Evolutionary conservation across 92 coral and sea anemone genomes (phyloP).

Genomic region (Phymanthus crucifer): DNA sequence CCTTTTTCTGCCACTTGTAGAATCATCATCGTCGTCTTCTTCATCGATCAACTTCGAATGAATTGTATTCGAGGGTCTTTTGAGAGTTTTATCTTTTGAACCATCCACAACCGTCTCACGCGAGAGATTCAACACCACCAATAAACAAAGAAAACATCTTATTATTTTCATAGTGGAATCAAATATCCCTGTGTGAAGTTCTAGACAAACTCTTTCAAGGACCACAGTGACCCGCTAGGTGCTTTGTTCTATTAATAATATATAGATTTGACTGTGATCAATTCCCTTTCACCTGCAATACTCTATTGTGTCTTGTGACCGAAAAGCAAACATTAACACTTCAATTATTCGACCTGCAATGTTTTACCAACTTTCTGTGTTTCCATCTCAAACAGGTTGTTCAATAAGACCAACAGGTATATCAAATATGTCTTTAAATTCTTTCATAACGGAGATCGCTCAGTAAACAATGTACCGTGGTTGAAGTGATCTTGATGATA

Average conservation of each 20-base stretch:
- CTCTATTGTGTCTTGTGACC: conserved; percentile 9
- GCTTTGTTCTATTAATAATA: conserved; percentile 10
- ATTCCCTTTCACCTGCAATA: background rate
- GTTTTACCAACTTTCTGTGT: background rate
- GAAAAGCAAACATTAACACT: background rate
- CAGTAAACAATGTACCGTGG: background rate
- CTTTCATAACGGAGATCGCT: background rate
- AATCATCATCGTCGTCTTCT: background rate
- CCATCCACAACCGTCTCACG: background rate
- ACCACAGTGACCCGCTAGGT: background rate
- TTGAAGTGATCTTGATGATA: too few relatives aligned
- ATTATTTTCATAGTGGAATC: conserved; percentile 3
- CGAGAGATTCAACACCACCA: background rate
- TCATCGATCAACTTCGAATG: background rate
- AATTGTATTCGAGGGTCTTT: background rate
- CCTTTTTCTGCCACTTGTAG: conserved; percentile 5
- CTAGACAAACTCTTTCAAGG: background rate
- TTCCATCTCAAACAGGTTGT: background rate
- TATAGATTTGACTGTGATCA: conserved; percentile 8
- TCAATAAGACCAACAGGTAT: background rate
- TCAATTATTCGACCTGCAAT: background rate
- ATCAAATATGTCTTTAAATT: background rate
- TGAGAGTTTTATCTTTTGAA: background rate
- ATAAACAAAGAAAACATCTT: conserved; percentile 1
- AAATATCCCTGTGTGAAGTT: background rate